Base-by-base conservation (phyloP, 2,113 vertebrate species). In the Micromys minutus region DNA sequence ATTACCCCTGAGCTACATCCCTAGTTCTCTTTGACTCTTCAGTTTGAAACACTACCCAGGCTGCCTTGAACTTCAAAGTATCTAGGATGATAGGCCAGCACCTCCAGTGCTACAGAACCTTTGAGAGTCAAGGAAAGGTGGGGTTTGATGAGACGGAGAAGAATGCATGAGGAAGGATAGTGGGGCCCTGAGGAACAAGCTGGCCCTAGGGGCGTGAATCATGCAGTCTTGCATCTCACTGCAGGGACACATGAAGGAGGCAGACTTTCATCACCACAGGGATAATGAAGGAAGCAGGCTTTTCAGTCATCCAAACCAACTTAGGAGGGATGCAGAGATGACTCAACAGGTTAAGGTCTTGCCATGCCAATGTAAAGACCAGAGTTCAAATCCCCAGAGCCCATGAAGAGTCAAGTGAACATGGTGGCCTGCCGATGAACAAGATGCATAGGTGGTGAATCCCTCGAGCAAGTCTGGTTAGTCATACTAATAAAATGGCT, bases 101-200 rank as follows among this genome's bases (percentile, higher is more conserved):
- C 86, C 47, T 39, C 65, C 15, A n/a, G 45, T 36, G 10, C 63
- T 8, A 59, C 15, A 4, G 0, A 12, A 8, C 21, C 39, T 72
- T 19, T 63, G 61, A 89, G 9, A 89, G 52, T 4, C 69, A 69
- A 24, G 22, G 16, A 76, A 93, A 19, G 17, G 11, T 29, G 22
- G 34, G 34, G 29, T 16, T 55, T 45, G 17, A 34, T 42, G 69
- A 63, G 42, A 42, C 2, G 36, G 31, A 77, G 26, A 86, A 83
- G 72, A 42, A 59, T 3, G 3, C 1, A 34, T 13, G 15, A 65
- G 0, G 50, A 4, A 3, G 6, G 29, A 15, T 31, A 39, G 3
- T 15, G 7, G 12, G 31, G 57, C 29, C n/a, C 39, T 59, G 88
- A 85, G 67, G 92, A 72, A 45, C 24, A 65, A 16, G 36, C 21